Conservation (phyloP, 2,113 vertebrate species). For the Spea bombifrons region DNA sequence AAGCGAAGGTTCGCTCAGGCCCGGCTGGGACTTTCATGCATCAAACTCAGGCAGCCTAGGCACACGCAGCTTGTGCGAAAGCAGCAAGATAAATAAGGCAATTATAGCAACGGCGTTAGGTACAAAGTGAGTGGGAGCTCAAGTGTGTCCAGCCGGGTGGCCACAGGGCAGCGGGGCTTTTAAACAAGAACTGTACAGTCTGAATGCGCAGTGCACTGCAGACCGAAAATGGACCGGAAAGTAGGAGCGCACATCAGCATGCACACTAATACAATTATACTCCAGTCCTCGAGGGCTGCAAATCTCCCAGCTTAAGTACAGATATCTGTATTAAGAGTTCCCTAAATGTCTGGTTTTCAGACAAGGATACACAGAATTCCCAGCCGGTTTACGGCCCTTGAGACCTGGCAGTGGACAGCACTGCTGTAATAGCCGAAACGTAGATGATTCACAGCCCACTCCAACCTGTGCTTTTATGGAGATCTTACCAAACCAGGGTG, state of each 20-base stretch:
- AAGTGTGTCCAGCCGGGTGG: conserved; percentile 26
- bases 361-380: too few relatives aligned
- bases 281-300: too few relatives aligned
- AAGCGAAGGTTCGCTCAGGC: conserved; percentile 80
- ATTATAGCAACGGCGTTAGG: conserved; percentile 51
- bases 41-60: conserved; percentile 57
- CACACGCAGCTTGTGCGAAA: conserved; percentile 51
- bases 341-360: too few relatives aligned
- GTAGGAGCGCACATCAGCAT: background rate
- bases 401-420: too few relatives aligned
- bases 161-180: conserved; percentile 22
- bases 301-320: too few relatives aligned
- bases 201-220: conserved; percentile 14
- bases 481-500: too few relatives aligned
- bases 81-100: conserved; percentile 62
- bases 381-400: too few relatives aligned
- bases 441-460: too few relatives aligned
- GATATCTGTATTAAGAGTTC: too few relatives aligned
- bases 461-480: too few relatives aligned
- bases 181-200: conserved; percentile 34
- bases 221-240: background rate
- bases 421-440: too few relatives aligned
- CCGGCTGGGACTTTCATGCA: conserved; percentile 70
- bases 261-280: background rate
- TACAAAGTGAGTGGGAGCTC: conserved; percentile 8